Evolutionary conservation across 2,113 vertebrate species (phyloP).

Genomic region (Psephotus haematonotus): DNA sequence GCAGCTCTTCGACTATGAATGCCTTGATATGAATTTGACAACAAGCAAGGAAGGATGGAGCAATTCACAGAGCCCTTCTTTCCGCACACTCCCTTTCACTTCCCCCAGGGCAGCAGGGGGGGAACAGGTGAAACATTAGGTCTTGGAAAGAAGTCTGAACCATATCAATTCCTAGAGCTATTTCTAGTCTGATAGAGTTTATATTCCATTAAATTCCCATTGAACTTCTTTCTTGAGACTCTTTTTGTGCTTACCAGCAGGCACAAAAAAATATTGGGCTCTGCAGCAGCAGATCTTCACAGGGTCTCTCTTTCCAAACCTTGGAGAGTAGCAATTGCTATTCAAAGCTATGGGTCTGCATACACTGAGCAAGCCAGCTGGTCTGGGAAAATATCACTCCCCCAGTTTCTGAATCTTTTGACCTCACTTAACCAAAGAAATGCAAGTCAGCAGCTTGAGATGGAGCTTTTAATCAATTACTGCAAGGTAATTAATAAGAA

Average conservation of each 20-base stretch:
- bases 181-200: background rate
- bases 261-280: background rate
- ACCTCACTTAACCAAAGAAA: background rate
- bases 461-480: background rate
- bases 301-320: background rate
- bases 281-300: background rate
- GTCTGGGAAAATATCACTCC: background rate
- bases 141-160: background rate
- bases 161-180: background rate
- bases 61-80: background rate
- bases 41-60: background rate
- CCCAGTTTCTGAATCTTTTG: background rate
- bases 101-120: background rate
- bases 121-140: background rate
- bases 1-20: background rate
- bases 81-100: background rate
- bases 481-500: background rate
- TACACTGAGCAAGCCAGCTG: background rate
- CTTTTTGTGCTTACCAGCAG: background rate
- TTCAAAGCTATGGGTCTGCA: fast-evolving
- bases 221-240: background rate
- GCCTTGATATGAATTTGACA: background rate
- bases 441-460: background rate
- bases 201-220: background rate
- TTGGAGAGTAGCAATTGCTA: background rate